A percentile compares a stretch with the other conserved stretches of the same genome.
phyloP scores from a whole-genome alignment of 2,797 vertebrate genomes.

The Paramormyrops hopkinsi region DNA sequence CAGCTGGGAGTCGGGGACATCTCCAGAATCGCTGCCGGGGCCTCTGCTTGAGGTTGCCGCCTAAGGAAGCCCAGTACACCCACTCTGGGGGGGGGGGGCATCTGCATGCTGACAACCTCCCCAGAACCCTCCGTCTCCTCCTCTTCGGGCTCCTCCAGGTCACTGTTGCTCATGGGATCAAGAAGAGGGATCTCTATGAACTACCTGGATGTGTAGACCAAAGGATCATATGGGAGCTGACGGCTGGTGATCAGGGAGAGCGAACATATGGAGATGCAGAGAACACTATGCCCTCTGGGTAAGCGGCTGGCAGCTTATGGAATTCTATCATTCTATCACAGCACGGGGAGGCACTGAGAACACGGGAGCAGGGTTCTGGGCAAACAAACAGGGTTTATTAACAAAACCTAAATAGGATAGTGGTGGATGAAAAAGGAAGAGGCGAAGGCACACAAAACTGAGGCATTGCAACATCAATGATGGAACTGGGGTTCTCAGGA shows the following conservation, averaged over 20 bases:
- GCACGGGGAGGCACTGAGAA: not conserved
- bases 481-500: too few relatives aligned
- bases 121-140: not conserved
- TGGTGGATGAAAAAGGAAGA: too few relatives aligned
- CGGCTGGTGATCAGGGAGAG: not conserved
- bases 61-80: not conserved
- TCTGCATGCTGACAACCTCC: not conserved
- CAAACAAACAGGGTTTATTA: not conserved
- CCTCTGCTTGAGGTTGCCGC: not conserved
- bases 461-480: too few relatives aligned
- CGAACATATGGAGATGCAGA: not conserved
- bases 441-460: too few relatives aligned
- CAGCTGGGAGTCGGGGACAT: not conserved
- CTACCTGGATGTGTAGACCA: not conserved
- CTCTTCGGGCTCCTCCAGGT: too few relatives aligned
- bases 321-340: not conserved
- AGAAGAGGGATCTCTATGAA: not conserved
- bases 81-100: too few relatives aligned
- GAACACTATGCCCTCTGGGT: not conserved
- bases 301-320: not conserved
- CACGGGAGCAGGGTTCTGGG: not conserved
- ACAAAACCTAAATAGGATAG: too few relatives aligned
- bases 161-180: not conserved
- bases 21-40: too few relatives aligned
- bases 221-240: not conserved